These are phyloP conservation scores for Camponotus pennsylvanicus DNA, from an alignment of 1,140 invertebrate species.

Conservation along the genomic window DNA sequence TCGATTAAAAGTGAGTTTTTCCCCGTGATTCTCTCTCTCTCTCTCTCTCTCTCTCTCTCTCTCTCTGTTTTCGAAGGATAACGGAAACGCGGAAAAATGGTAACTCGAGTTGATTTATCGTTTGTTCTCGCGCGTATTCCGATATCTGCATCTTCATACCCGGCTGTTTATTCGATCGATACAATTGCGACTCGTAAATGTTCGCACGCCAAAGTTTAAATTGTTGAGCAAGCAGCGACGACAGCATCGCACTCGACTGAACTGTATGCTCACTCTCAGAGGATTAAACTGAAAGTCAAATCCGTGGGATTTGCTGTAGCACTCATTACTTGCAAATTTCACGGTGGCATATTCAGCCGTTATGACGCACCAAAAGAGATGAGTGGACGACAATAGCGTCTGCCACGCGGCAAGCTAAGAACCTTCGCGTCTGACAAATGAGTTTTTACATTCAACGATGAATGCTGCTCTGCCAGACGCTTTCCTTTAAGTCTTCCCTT, in stretches of 20 bases:
- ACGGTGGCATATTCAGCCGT: neutral
- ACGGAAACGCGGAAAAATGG: slow-evolving; percentile 15
- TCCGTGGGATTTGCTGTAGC: slow-evolving; percentile 19
- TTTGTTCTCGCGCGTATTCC: neutral
- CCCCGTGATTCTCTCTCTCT: neutral
- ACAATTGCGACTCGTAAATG: slow-evolving; percentile 18
- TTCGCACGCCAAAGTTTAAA: slow-evolving; percentile 63
- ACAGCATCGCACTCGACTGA: slow-evolving; percentile 37
- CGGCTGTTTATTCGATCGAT: slow-evolving; percentile 23
- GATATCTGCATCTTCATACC: no score
- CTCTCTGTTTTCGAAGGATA: neutral
- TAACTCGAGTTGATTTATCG: slow-evolving; percentile 13
- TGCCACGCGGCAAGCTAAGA: slow-evolving; percentile 10
- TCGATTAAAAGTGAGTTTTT: slow-evolving; percentile 35
- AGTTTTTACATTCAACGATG: slow-evolving; percentile 23
- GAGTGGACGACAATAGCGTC: slow-evolving; percentile 13
- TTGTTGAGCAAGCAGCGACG: slow-evolving; percentile 63
- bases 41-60: no score
- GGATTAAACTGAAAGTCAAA: slow-evolving; percentile 65
- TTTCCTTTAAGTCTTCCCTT: neutral
- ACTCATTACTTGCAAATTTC: slow-evolving; percentile 67
- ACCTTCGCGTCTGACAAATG: slow-evolving; percentile 32
- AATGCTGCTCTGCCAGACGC: neutral
- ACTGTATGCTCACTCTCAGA: slow-evolving; percentile 49
- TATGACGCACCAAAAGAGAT: slow-evolving; percentile 16